Evolutionary conservation across 2,888 invertebrate genomes (phyloP).

Genomic region (Acronicta aceris): DNA sequence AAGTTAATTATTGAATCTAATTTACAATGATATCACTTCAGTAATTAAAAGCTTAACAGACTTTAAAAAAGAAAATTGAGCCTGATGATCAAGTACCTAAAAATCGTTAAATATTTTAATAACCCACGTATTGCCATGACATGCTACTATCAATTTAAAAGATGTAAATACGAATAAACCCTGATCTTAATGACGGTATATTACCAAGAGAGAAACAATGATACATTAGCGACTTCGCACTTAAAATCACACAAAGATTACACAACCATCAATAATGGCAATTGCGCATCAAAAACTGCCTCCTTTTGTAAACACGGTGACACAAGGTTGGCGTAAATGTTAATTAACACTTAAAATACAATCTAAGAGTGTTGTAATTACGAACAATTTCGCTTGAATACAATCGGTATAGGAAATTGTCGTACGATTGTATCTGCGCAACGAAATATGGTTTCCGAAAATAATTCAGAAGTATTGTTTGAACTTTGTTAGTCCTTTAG

Average conservation of each 20-base stretch:
- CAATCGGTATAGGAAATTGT: no score
- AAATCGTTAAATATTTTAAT: background rate
- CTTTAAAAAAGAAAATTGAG: no score
- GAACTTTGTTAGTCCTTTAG: no score
- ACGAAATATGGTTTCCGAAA: no score
- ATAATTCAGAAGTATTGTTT: no score
- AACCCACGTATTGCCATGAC: background rate
- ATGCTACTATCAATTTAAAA: background rate
- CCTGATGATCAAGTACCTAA: background rate
- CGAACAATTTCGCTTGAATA: background rate
- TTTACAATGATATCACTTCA: no score
- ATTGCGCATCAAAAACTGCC: conserved; percentile 26
- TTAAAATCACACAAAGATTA: conserved; percentile 45
- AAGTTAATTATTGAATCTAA: no score
- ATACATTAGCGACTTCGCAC: conserved; percentile 42
- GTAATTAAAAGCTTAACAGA: background rate
- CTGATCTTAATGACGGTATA: conserved; percentile 6
- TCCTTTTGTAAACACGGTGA: conserved; percentile 12
- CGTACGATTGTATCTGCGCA: background rate
- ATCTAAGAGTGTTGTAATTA: background rate
- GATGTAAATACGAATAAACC: conserved; percentile 6
- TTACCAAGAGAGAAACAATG: conserved; percentile 39
- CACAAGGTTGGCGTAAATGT: conserved; percentile 33
- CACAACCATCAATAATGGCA: conserved; percentile 25
- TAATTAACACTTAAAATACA: background rate